These are phyloP conservation scores for Aphis craccivora DNA, from an alignment of 1,140 invertebrate species.

Conservation along the genomic window DNA sequence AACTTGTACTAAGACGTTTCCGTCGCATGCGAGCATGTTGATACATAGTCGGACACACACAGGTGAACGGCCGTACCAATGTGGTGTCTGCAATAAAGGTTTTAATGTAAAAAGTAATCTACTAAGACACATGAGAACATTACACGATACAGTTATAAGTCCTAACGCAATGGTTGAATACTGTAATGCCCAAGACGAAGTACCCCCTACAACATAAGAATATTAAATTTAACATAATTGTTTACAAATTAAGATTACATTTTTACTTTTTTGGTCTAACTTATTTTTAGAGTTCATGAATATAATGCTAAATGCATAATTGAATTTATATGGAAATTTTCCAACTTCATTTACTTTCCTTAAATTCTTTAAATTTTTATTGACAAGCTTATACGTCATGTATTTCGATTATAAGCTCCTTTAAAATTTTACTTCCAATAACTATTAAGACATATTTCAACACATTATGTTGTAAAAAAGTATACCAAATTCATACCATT, in stretches of 20 bases:
- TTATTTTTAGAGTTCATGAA: background rate
- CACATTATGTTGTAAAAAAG: background rate
- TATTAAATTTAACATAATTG: background rate
- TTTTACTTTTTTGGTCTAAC: background rate
- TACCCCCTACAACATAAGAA: slow-evolving; percentile 43
- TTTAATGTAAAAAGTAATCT: slow-evolving; percentile 82
- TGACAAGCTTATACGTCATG: background rate
- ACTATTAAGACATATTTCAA: background rate
- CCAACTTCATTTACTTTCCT: background rate
- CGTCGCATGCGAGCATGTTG: slow-evolving; percentile 78
- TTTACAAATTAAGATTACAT: background rate
- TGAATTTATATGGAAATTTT: background rate
- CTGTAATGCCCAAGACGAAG: slow-evolving; percentile 51
- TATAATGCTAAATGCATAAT: background rate
- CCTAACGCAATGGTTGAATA: slow-evolving; percentile 54
- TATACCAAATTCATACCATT: background rate
- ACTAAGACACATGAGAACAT: slow-evolving; percentile 74
- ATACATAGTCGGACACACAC: slow-evolving; percentile 65
- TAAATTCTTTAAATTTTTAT: background rate
- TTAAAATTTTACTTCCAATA: slow-evolving; percentile 29
- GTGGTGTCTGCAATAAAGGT: slow-evolving; percentile 77
- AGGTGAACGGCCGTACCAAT: slow-evolving; percentile 73
- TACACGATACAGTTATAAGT: slow-evolving; percentile 60
- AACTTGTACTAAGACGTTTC: slow-evolving; percentile 78
- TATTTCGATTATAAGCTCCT: background rate